Evolutionary conservation across 2,797 vertebrate species (phyloP).

Genomic region (Telmatherina bonti): DNA sequence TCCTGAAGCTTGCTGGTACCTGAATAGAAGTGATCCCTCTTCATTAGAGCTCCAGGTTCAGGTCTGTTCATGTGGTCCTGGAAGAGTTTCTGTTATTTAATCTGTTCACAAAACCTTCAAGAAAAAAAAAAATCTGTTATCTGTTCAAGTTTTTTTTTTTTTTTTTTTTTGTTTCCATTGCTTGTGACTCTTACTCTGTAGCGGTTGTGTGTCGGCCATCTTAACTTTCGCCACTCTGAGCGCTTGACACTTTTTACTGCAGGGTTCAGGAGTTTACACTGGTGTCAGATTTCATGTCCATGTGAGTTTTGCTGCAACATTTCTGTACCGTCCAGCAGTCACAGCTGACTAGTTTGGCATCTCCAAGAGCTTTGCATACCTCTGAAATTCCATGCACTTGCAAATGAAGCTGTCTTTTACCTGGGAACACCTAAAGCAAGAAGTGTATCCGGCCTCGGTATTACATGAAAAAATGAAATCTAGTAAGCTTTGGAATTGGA

Average conservation of each 20-base stretch:
- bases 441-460: background rate
- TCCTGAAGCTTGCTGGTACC: background rate
- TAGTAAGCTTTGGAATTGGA: background rate
- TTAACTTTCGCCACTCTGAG: too few relatives aligned
- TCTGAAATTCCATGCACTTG: background rate
- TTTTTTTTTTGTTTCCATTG: too few relatives aligned
- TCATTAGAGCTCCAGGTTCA: too few relatives aligned
- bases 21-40: too few relatives aligned
- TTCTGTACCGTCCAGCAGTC: background rate
- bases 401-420: background rate
- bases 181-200: too few relatives aligned
- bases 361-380: background rate
- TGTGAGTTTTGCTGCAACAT: background rate
- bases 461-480: background rate
- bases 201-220: too few relatives aligned
- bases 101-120: too few relatives aligned
- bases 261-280: background rate
- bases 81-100: too few relatives aligned
- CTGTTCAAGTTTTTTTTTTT: too few relatives aligned
- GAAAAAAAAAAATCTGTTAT: too few relatives aligned
- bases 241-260: background rate
- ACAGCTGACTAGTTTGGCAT: background rate
- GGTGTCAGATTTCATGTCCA: background rate
- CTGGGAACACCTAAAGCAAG: background rate
- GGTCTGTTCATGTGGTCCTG: too few relatives aligned